Evolutionary conservation across 2,797 vertebrate genomes (phyloP), one percentile per base, ranked within the genome.

Genomic region (Astyanax mexicanus): DNA sequence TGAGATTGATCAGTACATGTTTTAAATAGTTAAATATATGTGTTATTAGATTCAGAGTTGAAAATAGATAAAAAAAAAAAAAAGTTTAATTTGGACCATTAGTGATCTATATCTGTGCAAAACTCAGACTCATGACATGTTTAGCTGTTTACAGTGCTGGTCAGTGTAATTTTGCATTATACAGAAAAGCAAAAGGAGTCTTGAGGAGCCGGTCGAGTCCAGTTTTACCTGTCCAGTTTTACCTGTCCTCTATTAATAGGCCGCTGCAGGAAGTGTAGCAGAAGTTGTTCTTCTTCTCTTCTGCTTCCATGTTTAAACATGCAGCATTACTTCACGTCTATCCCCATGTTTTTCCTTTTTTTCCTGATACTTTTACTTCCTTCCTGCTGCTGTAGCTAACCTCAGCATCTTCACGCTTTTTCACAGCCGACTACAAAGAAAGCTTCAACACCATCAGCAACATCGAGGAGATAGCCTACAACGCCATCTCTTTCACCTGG

Each of bases 371-470:
- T 8, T 35, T 7, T 5, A 17, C 17, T 64, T 40, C 3, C 64
- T 27, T 66, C 38, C 11, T 35, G 12, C 19, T 17, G 44, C 52
- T 49, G 60, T 19, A 69, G 11, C 42, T 68, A 29, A 76, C 45
- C 42, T 47, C 8, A 40, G 8, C 60, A 65, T 60, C 17, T 82
- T 32, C 32, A 40, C 74, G 19, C 79, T 65, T 17, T n/a, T 80
- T 62, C 54, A 71, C 84, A 99, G 98, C 98, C 37, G 98, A 99
- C 89, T 99, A 99, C 87, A 99, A 99, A 88, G 98, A 99, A 89
- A 99, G 98, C 90, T 99, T 99, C 92, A 99, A 99, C 83, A 99
- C 98, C 60, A 99, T 99, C 73, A 95, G 95, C 79, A 99, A 98
- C 91, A 99, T 99, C 0, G 98, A 99, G 81, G 98, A 99, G 93